phyloP scores from a whole-genome alignment of 2,888 invertebrate genomes.

The Thyatira batis region DNA sequence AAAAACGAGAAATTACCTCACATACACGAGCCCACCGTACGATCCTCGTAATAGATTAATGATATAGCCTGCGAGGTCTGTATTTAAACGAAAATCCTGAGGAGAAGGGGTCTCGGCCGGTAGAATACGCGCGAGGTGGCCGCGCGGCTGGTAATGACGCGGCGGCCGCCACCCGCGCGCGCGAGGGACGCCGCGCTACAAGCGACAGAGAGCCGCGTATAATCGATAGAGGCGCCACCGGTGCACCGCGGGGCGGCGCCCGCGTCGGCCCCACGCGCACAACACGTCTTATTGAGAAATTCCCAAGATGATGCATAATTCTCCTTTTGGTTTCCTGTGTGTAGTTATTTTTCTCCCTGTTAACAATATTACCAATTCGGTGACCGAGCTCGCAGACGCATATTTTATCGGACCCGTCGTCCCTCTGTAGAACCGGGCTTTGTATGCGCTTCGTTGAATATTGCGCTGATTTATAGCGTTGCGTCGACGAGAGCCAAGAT shows the following conservation, averaged over 20 bases:
- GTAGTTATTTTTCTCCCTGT: conserved; percentile 76
- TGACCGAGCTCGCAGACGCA: conserved; percentile 68
- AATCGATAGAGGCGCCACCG: conserved; percentile 73
- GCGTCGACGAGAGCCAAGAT: conserved; percentile 23
- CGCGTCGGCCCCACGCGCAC: conserved; percentile 75
- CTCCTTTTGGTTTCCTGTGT: conserved; percentile 70
- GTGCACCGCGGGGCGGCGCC: conserved; percentile 72
- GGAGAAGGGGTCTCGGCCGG: conserved; percentile 27
- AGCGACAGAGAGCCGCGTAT: conserved; percentile 36
- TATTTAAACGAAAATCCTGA: conserved; percentile 62
- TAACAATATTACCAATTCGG: conserved; percentile 80
- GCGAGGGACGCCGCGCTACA: conserved; percentile 41
- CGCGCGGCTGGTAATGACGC: conserved; percentile 11
- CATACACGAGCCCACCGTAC: conserved; percentile 64
- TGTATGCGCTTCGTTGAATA: conserved; percentile 42
- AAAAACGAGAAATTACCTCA: conserved; percentile 62
- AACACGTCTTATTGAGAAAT: conserved; percentile 79
- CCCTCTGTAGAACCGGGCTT: conserved; percentile 41
- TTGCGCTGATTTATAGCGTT: conserved; percentile 59
- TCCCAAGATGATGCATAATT: conserved; percentile 77
- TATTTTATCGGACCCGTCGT: conserved; percentile 62
- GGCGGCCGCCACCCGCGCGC: conserved; percentile 34
- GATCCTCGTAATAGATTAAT: conserved; percentile 77
- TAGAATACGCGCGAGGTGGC: conserved; percentile 43
- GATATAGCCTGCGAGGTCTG: conserved; percentile 72